Conservation (phyloP, 35 echinoderm and acorn worm species). For the Apostichopus californicus region DNA sequence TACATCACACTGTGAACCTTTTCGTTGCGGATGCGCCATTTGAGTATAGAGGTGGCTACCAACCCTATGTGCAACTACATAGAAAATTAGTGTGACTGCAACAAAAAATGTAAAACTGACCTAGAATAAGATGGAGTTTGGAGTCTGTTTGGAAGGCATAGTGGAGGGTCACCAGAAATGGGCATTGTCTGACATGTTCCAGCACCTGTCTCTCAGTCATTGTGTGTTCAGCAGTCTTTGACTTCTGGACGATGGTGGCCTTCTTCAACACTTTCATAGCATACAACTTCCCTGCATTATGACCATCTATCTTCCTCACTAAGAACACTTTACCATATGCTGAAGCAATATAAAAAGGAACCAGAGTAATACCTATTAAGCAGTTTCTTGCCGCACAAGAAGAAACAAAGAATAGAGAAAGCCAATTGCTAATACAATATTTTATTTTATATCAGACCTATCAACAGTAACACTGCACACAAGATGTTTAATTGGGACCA, state of each 20-base stretch:
- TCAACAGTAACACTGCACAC: no score
- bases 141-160: conserved; percentile 99
- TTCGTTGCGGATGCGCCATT: no score
- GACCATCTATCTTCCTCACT: conserved; percentile 81
- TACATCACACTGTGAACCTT: no score
- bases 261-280: conserved; percentile 99
- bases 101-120: conserved; percentile 49
- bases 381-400: no score
- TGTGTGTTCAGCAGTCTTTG: conserved; percentile 97
- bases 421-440: no score
- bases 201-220: conserved; percentile 96
- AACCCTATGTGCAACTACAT: not conserved
- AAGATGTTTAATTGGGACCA: no score
- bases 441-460: no score
- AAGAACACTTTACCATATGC: conserved; percentile 99
- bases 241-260: conserved; percentile 98
- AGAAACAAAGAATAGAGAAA: no score
- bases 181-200: conserved; percentile 85
- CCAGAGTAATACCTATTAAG: no score
- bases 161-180: conserved; percentile 90
- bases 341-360: conserved; percentile 11
- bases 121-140: conserved; percentile 94
- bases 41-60: no score
- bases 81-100: not conserved
- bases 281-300: conserved; percentile 85